Percentiles rank a stretch among this genome's conserved stretches.
Evolutionary conservation across 1,140 invertebrate genomes (phyloP).

Genomic region (Acromyrmex echinatior): DNA sequence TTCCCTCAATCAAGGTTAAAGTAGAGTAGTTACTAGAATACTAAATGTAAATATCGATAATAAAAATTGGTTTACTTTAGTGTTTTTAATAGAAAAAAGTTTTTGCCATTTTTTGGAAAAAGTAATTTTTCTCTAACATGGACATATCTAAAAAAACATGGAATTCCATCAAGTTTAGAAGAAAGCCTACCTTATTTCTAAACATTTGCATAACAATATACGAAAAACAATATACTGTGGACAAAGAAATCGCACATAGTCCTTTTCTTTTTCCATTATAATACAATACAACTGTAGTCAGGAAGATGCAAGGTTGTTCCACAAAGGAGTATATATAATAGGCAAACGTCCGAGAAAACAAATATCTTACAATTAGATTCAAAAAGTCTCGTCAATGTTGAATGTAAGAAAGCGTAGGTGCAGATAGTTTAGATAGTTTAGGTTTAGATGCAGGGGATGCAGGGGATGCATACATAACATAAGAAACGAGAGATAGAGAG

Average conservation of each 20-base stretch:
- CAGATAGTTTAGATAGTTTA: slow-evolving; percentile 60
- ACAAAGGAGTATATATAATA: not conserved
- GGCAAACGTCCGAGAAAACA: not conserved
- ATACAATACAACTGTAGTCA: not conserved
- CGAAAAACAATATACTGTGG: not conserved
- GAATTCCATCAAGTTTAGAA: no score
- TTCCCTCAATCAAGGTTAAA: no score
- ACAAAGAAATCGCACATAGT: not conserved
- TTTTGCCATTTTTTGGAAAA: no score
- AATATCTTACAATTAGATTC: slow-evolving; percentile 39
- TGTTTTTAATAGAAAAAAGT: no score
- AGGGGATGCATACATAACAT: slow-evolving; percentile 51
- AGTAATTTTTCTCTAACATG: no score
- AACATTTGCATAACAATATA: not conserved
- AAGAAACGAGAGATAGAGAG: not conserved
- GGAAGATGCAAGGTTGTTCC: not conserved
- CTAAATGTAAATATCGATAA: no score
- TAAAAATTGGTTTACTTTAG: no score
- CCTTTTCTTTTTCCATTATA: not conserved
- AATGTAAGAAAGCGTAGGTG: slow-evolving; percentile 62
- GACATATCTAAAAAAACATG: no score
- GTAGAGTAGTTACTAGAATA: no score
- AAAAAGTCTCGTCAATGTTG: slow-evolving; percentile 61
- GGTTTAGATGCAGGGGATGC: slow-evolving; percentile 54
- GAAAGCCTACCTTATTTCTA: no score